Evolutionary conservation across 2,888 invertebrate genomes (phyloP).

Genomic region (Calameuta idolon): DNA sequence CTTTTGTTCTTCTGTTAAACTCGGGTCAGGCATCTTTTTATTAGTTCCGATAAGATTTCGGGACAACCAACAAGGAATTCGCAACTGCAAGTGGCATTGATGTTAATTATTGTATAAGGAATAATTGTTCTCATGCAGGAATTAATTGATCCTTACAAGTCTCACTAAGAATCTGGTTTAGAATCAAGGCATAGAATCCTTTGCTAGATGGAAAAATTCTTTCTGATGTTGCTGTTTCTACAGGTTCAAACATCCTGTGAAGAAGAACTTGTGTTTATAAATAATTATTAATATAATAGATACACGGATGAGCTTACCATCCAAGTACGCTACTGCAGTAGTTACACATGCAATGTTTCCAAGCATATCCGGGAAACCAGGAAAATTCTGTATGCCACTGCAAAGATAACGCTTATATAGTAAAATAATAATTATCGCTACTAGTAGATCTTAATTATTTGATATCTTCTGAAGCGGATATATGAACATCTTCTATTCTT

Average conservation of each 20-base stretch:
- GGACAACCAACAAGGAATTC: slow-evolving; percentile 71
- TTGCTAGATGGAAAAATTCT: slow-evolving; percentile 49
- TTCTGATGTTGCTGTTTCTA: slow-evolving; percentile 51
- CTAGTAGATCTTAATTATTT: background rate
- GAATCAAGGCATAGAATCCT: slow-evolving; percentile 61
- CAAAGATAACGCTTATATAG: slow-evolving; percentile 32
- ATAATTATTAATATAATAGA: background rate
- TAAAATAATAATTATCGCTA: background rate
- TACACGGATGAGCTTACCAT: slow-evolving; percentile 57
- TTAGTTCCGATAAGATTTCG: slow-evolving; percentile 66
- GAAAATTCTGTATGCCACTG: slow-evolving; percentile 72
- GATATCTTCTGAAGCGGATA: background rate
- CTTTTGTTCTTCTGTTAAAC: slow-evolving; percentile 71
- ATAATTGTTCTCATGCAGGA: background rate
- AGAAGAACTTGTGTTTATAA: slow-evolving; percentile 13
- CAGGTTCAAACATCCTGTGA: slow-evolving; percentile 70
- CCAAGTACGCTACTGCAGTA: slow-evolving; percentile 74
- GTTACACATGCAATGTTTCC: slow-evolving; percentile 74
- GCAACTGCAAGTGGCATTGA: slow-evolving; percentile 68
- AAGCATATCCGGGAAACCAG: slow-evolving; percentile 77
- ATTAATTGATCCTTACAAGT: slow-evolving; percentile 50
- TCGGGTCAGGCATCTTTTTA: slow-evolving; percentile 32
- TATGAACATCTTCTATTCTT: background rate
- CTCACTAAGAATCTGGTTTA: slow-evolving; percentile 59
- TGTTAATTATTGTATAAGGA: slow-evolving; percentile 20